A percentile compares a stretch with the other conserved stretches of the same genome.
These are phyloP conservation scores for Tromatobia lineatoria DNA, from an alignment of 2,888 invertebrate species.

Conservation along the genomic window DNA sequence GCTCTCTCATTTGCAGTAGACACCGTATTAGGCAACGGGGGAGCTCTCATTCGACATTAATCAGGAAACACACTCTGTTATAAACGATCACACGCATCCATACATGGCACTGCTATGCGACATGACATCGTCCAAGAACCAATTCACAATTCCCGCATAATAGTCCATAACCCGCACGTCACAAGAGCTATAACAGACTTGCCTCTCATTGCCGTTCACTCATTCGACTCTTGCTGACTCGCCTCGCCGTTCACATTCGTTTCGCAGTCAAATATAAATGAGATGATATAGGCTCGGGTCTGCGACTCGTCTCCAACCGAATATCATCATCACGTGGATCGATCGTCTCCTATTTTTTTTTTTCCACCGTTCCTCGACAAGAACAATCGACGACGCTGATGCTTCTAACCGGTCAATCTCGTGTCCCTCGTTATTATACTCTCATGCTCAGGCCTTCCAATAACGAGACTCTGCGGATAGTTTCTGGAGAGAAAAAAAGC, in stretches of 20 bases:
- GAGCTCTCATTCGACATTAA: slow-evolving; percentile 54
- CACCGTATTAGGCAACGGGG: slow-evolving; percentile 54
- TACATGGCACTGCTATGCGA: slow-evolving; percentile 42
- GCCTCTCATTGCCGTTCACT: slow-evolving; percentile 8
- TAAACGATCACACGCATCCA: slow-evolving; percentile 25
- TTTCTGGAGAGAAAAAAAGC: not conserved
- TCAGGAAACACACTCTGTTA: slow-evolving; percentile 50
- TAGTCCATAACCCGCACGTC: slow-evolving; percentile 11
- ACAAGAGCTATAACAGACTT: not conserved
- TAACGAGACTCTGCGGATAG: slow-evolving; percentile 14
- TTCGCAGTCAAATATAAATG: slow-evolving; percentile 23
- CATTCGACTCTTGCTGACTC: not conserved
- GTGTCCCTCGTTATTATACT: slow-evolving; percentile 41
- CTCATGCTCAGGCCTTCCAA: slow-evolving; percentile 32
- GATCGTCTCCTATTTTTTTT: slow-evolving; percentile 27
- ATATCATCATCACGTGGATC: slow-evolving; percentile 20
- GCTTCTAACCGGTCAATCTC: slow-evolving; percentile 28
- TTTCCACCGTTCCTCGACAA: slow-evolving; percentile 10
- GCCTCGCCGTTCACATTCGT: slow-evolving; percentile 10
- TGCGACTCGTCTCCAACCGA: not conserved
- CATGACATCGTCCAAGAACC: slow-evolving; percentile 26
- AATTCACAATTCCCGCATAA: slow-evolving; percentile 17
- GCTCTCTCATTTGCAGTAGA: slow-evolving; percentile 13
- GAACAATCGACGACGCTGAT: slow-evolving; percentile 32
- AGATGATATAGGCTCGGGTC: not conserved